These are phyloP conservation scores for Brachirus orientalis DNA, from an alignment of 2,113 vertebrate species.

Conservation along the genomic window DNA sequence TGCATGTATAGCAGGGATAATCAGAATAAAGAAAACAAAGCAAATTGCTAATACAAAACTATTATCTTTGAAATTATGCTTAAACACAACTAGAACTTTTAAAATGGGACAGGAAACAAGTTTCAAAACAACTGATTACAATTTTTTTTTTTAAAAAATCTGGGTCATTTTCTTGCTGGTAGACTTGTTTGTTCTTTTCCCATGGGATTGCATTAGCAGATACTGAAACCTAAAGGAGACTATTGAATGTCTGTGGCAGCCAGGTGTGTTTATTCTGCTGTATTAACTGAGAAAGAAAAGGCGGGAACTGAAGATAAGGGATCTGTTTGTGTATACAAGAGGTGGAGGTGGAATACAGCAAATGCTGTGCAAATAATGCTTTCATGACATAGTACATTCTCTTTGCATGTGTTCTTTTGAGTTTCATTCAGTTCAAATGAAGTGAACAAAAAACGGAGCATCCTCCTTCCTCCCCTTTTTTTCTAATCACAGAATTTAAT, in stretches of 20 bases:
- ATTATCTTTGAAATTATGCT: no score
- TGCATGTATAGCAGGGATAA: not conserved
- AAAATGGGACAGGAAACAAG: no score
- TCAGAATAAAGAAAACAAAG: not conserved
- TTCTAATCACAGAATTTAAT: not conserved
- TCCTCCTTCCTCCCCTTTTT: no score
- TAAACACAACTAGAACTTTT: no score
- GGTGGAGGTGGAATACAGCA: constrained; percentile 32
- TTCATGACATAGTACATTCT: not conserved
- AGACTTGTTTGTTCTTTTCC: not conserved
- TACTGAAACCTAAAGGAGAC: not conserved
- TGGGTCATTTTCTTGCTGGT: not conserved
- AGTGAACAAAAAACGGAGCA: no score
- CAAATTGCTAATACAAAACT: no score
- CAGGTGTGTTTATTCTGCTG: constrained; percentile 53
- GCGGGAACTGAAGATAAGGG: constrained; percentile 16
- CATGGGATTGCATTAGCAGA: constrained; percentile 15
- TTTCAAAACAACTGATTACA: not conserved
- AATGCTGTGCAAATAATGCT: constrained; percentile 17
- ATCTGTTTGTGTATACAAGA: constrained; percentile 26
- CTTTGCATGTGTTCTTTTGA: no score
- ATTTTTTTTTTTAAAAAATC: not conserved
- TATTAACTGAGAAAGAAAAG: constrained; percentile 20
- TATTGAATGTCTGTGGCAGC: constrained; percentile 7
- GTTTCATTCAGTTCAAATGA: no score